Evolutionary conservation across 2,797 vertebrate genomes (phyloP).

Genomic region (Rhadinocentrus ornatus): DNA sequence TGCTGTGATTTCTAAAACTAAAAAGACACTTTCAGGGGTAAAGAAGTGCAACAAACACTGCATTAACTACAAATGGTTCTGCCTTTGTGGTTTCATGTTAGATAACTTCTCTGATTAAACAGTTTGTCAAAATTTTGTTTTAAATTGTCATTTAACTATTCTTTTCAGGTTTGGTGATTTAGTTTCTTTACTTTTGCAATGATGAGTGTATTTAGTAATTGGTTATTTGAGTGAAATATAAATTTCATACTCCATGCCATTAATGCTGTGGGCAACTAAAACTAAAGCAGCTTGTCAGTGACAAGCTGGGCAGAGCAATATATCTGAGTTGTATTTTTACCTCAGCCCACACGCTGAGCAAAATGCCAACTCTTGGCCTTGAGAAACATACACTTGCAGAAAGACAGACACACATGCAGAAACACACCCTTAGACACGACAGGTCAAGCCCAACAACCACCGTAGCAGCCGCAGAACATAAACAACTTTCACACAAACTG

Average conservation of each 20-base stretch:
- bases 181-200: constrained; percentile 1
- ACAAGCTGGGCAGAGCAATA: constrained; percentile 73
- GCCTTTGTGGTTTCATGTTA: constrained; percentile 33
- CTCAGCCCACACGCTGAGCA: constrained; percentile 75
- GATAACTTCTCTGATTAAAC: constrained; percentile 48
- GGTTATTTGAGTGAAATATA: constrained; percentile 6
- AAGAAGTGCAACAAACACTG: constrained; percentile 32
- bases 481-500: constrained; percentile 81
- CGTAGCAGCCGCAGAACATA: constrained; percentile 75
- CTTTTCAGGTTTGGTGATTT: constrained; percentile 12
- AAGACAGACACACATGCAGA: constrained; percentile 55
- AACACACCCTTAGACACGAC: constrained; percentile 72
- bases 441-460: constrained; percentile 73
- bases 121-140: constrained; percentile 12
- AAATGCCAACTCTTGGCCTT: constrained; percentile 80
- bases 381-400: constrained; percentile 58
- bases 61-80: constrained; percentile 46
- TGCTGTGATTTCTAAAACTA: constrained; percentile 65
- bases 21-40: constrained; percentile 40
- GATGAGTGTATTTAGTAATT: constrained; percentile 18
- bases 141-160: constrained; percentile 19
- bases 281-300: constrained; percentile 44
- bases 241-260: not conserved
- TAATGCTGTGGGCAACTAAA: constrained; percentile 2
- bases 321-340: constrained; percentile 78